Conservation (phyloP, 1,140 invertebrate genomes). For the Bilobella aurantiaca region DNA sequence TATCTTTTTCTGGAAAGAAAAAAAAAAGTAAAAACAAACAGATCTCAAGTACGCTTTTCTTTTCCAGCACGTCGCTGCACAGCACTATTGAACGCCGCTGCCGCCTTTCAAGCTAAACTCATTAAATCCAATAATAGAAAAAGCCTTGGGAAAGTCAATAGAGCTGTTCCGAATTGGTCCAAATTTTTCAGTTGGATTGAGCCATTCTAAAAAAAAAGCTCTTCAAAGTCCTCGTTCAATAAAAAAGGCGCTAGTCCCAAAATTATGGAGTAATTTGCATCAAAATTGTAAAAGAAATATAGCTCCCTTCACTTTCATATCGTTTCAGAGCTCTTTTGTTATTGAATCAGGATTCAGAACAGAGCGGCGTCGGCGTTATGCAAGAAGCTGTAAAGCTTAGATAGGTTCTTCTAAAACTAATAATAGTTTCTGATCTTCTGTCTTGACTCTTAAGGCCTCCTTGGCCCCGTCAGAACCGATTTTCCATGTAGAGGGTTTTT, state of each 20-base stretch:
- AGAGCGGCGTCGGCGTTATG: not conserved
- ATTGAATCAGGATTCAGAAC: not conserved
- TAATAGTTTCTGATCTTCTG: not conserved
- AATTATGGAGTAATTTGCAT: constrained; percentile 3
- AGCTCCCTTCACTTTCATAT: not conserved
- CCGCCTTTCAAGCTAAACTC: not conserved
- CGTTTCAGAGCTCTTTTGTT: too few species aligned
- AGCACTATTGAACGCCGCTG: not conserved
- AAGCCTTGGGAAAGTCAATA: not conserved
- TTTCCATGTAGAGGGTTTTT: not conserved
- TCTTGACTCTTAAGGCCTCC: not conserved
- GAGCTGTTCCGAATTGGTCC: too few species aligned
- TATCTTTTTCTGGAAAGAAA: not conserved
- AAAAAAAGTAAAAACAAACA: not conserved
- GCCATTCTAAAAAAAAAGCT: too few species aligned
- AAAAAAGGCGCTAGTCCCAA: too few species aligned
- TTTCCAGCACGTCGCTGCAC: not conserved
- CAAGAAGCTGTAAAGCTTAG: not conserved
- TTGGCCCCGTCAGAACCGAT: constrained; percentile 1
- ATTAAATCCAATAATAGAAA: not conserved
- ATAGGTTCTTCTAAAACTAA: not conserved
- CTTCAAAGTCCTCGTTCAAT: too few species aligned
- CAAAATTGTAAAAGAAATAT: not conserved
- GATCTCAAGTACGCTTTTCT: not conserved
- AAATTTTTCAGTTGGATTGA: too few species aligned